Percentiles rank a stretch among this genome's conserved stretches.
phyloP scores from a whole-genome alignment of 2,888 invertebrate genomes.

The Mesorhabditis spiculigera region DNA sequence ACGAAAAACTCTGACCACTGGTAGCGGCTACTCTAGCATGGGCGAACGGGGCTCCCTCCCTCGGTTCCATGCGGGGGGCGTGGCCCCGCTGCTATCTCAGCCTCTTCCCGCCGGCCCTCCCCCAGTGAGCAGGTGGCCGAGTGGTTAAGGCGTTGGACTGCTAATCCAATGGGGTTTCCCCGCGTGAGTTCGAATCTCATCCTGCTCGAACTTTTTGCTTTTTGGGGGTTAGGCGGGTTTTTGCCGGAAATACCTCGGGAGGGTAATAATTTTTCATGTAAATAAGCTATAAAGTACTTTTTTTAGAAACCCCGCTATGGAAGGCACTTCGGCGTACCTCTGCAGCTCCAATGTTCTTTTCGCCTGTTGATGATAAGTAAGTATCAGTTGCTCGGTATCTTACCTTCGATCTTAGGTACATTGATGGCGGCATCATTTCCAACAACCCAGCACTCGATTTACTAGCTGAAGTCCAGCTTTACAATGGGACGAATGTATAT shows the following conservation, averaged over 20 bases:
- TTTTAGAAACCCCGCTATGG: constrained; percentile 76
- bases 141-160: constrained; percentile 50
- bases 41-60: too few species aligned
- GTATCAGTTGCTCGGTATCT: background rate
- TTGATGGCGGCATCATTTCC: constrained; percentile 70
- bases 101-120: too few species aligned
- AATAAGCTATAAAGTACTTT: background rate
- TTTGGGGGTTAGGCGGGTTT: too few species aligned
- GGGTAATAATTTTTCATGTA: too few species aligned
- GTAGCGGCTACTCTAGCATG: too few species aligned
- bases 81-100: too few species aligned
- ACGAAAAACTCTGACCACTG: too few species aligned
- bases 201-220: constrained; percentile 12
- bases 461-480: constrained; percentile 85
- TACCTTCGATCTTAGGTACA: constrained; percentile 27
- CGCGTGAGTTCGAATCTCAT: constrained; percentile 32
- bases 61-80: too few species aligned
- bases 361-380: constrained; percentile 57
- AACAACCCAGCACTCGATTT: constrained; percentile 96
- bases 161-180: constrained; percentile 42
- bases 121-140: constrained; percentile 24
- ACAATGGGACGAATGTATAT: constrained; percentile 76
- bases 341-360: constrained; percentile 94
- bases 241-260: too few species aligned
- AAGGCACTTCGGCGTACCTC: constrained; percentile 88